phyloP scores from a whole-genome alignment of 2,888 invertebrate genomes.

The Spilosoma lubricipeda region DNA sequence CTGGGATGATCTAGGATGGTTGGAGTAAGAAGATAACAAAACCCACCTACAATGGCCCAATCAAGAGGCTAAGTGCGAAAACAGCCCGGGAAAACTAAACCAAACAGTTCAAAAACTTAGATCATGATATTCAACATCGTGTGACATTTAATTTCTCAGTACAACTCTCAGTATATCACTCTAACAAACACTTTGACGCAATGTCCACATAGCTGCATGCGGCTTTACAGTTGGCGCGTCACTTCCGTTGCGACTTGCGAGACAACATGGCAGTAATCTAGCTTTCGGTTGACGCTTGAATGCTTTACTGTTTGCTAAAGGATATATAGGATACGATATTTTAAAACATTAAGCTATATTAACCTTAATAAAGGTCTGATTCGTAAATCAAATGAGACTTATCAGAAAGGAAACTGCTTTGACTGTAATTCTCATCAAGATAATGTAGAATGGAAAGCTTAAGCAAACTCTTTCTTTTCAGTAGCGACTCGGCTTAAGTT shows the following conservation, averaged over 20 bases:
- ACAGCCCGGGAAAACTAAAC: no score
- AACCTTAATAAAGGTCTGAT: background rate
- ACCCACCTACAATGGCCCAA: no score
- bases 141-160: background rate
- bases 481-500: no score
- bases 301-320: slow-evolving; percentile 23
- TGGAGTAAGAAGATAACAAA: no score
- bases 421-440: background rate
- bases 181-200: slow-evolving; percentile 33
- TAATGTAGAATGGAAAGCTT: background rate
- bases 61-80: no score
- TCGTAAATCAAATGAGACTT: background rate
- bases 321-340: slow-evolving; percentile 23
- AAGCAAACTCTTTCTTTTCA: background rate
- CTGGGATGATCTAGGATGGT: no score
- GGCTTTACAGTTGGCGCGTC: slow-evolving; percentile 39
- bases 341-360: background rate
- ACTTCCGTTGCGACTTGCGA: slow-evolving; percentile 40
- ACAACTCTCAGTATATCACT: slow-evolving; percentile 11
- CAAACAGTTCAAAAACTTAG: background rate
- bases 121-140: background rate
- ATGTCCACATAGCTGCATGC: slow-evolving; percentile 32
- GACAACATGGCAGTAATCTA: slow-evolving; percentile 47
- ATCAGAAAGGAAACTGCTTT: background rate
- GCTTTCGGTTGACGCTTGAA: slow-evolving; percentile 40